Percentiles rank a stretch among this genome's conserved stretches.
phyloP scores from a whole-genome alignment of 1,140 invertebrate species.

The Cotesia chilonis region DNA sequence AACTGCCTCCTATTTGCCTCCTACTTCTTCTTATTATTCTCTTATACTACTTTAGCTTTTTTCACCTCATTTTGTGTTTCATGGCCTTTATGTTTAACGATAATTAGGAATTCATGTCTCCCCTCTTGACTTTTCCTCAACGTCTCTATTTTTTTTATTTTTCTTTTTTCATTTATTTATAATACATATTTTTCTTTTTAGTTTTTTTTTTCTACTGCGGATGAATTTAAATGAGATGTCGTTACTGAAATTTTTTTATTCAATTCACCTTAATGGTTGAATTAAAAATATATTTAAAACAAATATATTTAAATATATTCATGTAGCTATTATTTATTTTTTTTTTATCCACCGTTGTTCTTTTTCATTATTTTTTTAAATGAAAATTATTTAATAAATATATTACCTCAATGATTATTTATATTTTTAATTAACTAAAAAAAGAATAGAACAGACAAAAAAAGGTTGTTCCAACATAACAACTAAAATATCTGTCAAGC shows the following conservation, averaged over 20 bases:
- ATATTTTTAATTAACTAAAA: no score
- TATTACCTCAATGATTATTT: no score
- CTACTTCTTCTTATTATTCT: conserved; percentile 21
- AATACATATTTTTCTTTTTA: neutral
- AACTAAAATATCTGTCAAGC: no score
- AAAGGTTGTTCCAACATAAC: no score
- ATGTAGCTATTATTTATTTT: neutral
- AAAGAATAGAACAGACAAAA: no score
- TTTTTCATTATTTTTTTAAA: no score
- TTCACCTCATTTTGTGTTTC: neutral
- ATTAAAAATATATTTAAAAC: no score
- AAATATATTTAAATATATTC: no score
- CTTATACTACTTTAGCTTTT: conserved; percentile 7
- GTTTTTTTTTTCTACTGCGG: neutral
- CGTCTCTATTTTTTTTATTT: neutral
- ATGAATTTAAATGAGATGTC: conserved; percentile 18
- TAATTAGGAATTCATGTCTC: conserved; percentile 35
- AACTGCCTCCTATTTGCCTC: conserved; percentile 18
- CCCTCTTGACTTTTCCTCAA: conserved; percentile 16
- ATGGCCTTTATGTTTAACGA: conserved; percentile 10
- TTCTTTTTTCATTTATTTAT: conserved; percentile 3
- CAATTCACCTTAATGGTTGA: no score
- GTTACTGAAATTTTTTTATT: neutral
- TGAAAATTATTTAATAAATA: no score
- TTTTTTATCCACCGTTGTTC: neutral